A percentile compares a stretch with the other conserved stretches of the same genome.
phyloP scores from a whole-genome alignment of 2,113 vertebrate species.

The Sinocyclocheilus maitianheensis region DNA sequence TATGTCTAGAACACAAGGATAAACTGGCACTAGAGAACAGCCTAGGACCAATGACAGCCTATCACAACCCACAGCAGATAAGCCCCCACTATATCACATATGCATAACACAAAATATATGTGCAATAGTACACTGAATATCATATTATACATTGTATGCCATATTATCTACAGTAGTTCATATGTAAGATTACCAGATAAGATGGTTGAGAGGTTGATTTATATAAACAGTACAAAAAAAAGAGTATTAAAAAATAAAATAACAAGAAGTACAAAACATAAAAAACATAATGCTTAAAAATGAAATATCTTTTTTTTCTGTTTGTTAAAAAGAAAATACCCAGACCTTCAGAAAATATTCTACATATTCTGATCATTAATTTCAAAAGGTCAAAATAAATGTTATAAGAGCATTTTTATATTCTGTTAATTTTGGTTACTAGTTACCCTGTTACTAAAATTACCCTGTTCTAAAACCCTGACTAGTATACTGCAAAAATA shows the following conservation, averaged over 20 bases:
- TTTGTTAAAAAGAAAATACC: neutral
- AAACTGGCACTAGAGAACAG: slow-evolving; percentile 44
- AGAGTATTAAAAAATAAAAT: neutral
- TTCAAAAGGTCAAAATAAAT: neutral
- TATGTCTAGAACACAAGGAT: slow-evolving; percentile 62
- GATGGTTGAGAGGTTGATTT: neutral
- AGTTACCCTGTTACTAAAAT: neutral
- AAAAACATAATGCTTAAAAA: too few species aligned
- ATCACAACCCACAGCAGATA: neutral
- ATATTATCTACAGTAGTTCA: neutral
- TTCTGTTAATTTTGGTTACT: neutral
- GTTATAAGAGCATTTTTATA: neutral
- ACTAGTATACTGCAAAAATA: neutral
- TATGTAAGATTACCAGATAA: neutral
- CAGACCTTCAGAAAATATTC: neutral
- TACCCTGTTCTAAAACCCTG: too few species aligned
- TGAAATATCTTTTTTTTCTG: too few species aligned
- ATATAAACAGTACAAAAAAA: neutral
- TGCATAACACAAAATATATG: neutral
- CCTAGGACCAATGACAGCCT: neutral
- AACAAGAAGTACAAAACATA: neutral
- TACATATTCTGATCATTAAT: neutral
- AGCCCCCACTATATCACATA: neutral
- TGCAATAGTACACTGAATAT: neutral
- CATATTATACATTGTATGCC: neutral